Conservation (phyloP, 2,888 invertebrate species). For the Ernsta delagoae region DNA sequence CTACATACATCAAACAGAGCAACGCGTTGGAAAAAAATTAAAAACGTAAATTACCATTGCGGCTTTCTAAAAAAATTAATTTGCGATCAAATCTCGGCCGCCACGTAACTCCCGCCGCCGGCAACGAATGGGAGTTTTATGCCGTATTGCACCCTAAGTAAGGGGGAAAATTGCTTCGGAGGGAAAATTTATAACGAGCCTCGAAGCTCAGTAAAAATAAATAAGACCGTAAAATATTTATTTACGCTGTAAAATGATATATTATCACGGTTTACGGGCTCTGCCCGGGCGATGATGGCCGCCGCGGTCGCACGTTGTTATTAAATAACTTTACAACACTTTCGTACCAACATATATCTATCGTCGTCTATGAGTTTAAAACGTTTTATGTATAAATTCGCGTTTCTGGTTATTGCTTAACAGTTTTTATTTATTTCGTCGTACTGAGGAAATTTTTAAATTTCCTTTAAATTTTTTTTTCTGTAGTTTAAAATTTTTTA, state of each 20-base stretch:
- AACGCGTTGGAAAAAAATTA: slow-evolving; percentile 35
- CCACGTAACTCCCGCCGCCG: slow-evolving; percentile 39
- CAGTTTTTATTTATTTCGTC: background rate
- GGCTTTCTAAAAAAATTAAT: slow-evolving; percentile 45
- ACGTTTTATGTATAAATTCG: background rate
- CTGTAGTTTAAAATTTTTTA: background rate
- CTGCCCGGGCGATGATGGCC: slow-evolving; percentile 2
- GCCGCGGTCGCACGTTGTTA: slow-evolving; percentile 8
- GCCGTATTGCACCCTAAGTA: slow-evolving; percentile 54
- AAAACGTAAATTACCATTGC: slow-evolving; percentile 43
- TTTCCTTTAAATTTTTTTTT: background rate
- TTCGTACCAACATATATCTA: too few relatives aligned
- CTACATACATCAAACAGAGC: background rate
- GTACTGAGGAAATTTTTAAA: background rate
- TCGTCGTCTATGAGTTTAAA: too few relatives aligned
- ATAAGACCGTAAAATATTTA: slow-evolving; percentile 34
- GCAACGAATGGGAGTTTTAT: slow-evolving; percentile 41
- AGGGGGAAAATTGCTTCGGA: slow-evolving; percentile 54
- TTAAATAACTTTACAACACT: slow-evolving; percentile 7
- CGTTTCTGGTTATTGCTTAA: background rate
- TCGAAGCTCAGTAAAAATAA: slow-evolving; percentile 34
- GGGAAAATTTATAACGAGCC: slow-evolving; percentile 54
- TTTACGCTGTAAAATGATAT: slow-evolving; percentile 33
- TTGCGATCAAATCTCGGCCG: slow-evolving; percentile 48
- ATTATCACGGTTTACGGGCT: slow-evolving; percentile 22